Percentiles rank a stretch among this genome's conserved stretches.
Conservation (phyloP, 2,888 invertebrate species). For the Cordilura impudica region DNA sequence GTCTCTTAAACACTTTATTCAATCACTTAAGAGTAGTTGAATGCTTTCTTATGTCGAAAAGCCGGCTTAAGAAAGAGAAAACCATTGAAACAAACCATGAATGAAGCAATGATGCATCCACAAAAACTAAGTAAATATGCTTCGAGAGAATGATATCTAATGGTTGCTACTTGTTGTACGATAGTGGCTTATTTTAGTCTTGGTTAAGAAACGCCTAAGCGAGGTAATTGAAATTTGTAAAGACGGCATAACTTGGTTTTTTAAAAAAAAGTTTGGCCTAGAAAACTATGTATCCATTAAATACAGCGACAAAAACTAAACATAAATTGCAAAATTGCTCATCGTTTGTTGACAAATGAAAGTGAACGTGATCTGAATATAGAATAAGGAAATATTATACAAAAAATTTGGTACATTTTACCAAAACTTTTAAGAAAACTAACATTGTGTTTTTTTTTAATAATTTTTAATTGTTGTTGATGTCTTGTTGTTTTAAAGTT, state of each 20-base stretch:
- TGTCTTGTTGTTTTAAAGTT: too few relatives aligned
- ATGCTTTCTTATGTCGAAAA: too few relatives aligned
- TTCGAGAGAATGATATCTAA: not conserved
- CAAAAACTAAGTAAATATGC: slow-evolving; percentile 11
- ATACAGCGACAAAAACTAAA: not conserved
- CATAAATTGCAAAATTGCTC: slow-evolving; percentile 9
- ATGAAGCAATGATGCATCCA: slow-evolving; percentile 17
- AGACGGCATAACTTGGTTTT: slow-evolving; percentile 4
- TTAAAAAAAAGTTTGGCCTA: slow-evolving; percentile 41
- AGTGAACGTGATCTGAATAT: slow-evolving; percentile 11
- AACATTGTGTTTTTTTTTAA: not conserved
- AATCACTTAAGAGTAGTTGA: too few relatives aligned
- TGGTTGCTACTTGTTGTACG: not conserved
- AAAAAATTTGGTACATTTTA: not conserved
- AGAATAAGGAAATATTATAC: not conserved
- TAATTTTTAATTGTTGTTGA: not conserved
- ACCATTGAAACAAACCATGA: not conserved
- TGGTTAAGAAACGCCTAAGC: slow-evolving; percentile 48
- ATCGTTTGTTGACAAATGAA: slow-evolving; percentile 21
- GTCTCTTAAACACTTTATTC: too few relatives aligned
- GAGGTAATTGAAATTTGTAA: slow-evolving; percentile 48
- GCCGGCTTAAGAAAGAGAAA: slow-evolving; percentile 33
- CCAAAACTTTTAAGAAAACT: not conserved
- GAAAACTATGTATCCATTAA: slow-evolving; percentile 48
- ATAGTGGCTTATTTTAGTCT: slow-evolving; percentile 42